Evolutionary conservation across 2,888 invertebrate species (phyloP), one percentile per base, ranked within the genome.

Genomic region (Drosophila multiciliata): DNA sequence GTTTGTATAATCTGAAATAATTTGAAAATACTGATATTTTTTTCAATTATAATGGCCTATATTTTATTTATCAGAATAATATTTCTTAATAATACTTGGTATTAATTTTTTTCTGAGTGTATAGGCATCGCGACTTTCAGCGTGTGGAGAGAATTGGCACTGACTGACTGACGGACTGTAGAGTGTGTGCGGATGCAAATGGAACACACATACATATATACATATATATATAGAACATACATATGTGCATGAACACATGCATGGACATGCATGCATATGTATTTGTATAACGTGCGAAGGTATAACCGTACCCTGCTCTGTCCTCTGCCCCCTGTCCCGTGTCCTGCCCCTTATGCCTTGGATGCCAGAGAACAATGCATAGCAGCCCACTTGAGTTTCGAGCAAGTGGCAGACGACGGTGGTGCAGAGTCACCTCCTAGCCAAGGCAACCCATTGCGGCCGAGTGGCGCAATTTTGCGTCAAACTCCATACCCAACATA

Each of bases 351-450:
- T 70, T 61, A 82, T 11, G 17, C 40, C 26, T 73, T 45, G 45
- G 23, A 75, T 80, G 59, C 78, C 7, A 23, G 45, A 73, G 80
- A 87, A 89, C 86, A 90, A 86, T 90, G 83, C 83, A 72, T 54
- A 67, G 82, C 91, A 86, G 83, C 79, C 80, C 90, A 90, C 91
- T 91, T 86, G 89, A 86, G 83, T 84, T 88, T 78, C 75, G 73
- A 77, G 80, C 80, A 82, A 89, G 90, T 86, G 83, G 75, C 87
- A 82, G 55, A 55, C 26, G 72, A 65, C 71, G 66, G 59, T 62
- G 72, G 59, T 64, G 66, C 60, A 73, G 69, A 63, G 66, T 54
- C 61, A 62, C 38, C 55, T 36, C 76, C 61, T 63, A 62, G 73
- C 72, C 59, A 75, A 75, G 66, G 63, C 74, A 78, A 73, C 72